A percentile compares a stretch with the other conserved stretches of the same genome.
These are phyloP conservation scores for Setophaga petechia DNA, from an alignment of 2,113 vertebrate species.

Conservation along the genomic window DNA sequence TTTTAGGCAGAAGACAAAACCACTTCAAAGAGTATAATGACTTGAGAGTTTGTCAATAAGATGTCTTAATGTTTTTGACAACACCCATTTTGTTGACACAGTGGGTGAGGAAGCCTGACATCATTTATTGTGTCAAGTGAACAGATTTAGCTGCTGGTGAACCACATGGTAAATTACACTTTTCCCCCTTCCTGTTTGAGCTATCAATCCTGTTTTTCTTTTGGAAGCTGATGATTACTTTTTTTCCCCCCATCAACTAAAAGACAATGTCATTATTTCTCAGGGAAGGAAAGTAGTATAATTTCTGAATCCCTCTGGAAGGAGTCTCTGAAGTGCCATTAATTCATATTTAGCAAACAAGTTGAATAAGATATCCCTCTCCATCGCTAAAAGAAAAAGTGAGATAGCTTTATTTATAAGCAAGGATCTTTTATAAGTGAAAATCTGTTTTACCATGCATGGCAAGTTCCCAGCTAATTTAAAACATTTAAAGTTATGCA, in stretches of 20 bases:
- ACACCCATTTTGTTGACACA: conserved; percentile 77
- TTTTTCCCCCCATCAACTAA: neutral
- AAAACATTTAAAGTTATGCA: conserved; percentile 62
- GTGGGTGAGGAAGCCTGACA: conserved; percentile 73
- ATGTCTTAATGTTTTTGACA: conserved; percentile 76
- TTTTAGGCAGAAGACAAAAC: conserved; percentile 77
- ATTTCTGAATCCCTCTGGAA: conserved; percentile 24
- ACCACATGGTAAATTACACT: conserved; percentile 67
- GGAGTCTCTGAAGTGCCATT: conserved; percentile 19
- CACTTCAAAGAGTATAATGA: conserved; percentile 76
- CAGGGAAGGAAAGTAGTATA: neutral
- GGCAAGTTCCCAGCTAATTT: conserved; percentile 47
- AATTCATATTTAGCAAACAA: neutral
- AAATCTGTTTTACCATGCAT: conserved; percentile 52
- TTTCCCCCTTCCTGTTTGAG: conserved; percentile 44
- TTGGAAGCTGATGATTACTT: conserved; percentile 47
- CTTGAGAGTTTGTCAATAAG: conserved; percentile 79
- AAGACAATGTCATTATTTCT: conserved; percentile 38
- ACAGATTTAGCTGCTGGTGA: conserved; percentile 72
- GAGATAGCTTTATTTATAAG: conserved; percentile 44
- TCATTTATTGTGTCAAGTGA: conserved; percentile 75
- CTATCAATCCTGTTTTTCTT: conserved; percentile 50
- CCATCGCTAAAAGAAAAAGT: neutral
- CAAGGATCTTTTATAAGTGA: conserved; percentile 24
- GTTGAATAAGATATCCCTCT: conserved; percentile 26